phyloP scores from a whole-genome alignment of 2,888 invertebrate species.

The Yponomeuta malinellus region DNA sequence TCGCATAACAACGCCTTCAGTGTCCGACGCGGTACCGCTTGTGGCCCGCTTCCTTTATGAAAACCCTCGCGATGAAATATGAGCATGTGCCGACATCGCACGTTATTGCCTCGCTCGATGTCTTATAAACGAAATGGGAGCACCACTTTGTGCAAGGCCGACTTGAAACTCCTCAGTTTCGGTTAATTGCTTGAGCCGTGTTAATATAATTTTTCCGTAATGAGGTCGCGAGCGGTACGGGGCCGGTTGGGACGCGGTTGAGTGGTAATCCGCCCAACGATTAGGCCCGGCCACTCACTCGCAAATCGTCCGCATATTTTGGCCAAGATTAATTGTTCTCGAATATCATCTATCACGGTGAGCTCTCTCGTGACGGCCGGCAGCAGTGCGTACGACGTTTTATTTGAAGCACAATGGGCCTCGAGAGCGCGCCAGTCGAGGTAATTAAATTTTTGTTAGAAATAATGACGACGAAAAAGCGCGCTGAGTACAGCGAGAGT shows the following conservation, averaged over 20 bases:
- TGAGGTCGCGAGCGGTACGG: slow-evolving; percentile 44
- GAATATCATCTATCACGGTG: slow-evolving; percentile 75
- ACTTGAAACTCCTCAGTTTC: not conserved
- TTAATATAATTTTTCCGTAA: slow-evolving; percentile 44
- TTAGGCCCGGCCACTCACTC: slow-evolving; percentile 73
- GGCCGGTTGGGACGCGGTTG: slow-evolving; percentile 45
- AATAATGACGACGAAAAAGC: slow-evolving; percentile 37
- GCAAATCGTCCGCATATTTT: slow-evolving; percentile 76
- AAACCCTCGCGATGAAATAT: slow-evolving; percentile 64
- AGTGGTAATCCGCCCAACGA: slow-evolving; percentile 70
- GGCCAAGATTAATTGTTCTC: slow-evolving; percentile 75
- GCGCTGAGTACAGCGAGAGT: slow-evolving; percentile 14
- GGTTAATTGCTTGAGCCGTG: slow-evolving; percentile 1
- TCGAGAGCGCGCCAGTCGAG: slow-evolving; percentile 46
- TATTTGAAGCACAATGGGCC: slow-evolving; percentile 63
- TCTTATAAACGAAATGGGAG: slow-evolving; percentile 33
- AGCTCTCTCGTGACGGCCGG: slow-evolving; percentile 66
- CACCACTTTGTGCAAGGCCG: slow-evolving; percentile 29
- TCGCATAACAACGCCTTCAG: slow-evolving; percentile 71
- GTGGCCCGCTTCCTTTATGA: slow-evolving; percentile 57
- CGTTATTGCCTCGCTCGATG: slow-evolving; percentile 59
- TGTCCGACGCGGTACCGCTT: slow-evolving; percentile 52
- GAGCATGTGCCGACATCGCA: slow-evolving; percentile 45
- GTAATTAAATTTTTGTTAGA: slow-evolving; percentile 61
- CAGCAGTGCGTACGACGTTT: slow-evolving; percentile 71